Evolutionary conservation across 92 coral and sea anemone species (phyloP).

Genomic region (Epizoanthus rinbou): DNA sequence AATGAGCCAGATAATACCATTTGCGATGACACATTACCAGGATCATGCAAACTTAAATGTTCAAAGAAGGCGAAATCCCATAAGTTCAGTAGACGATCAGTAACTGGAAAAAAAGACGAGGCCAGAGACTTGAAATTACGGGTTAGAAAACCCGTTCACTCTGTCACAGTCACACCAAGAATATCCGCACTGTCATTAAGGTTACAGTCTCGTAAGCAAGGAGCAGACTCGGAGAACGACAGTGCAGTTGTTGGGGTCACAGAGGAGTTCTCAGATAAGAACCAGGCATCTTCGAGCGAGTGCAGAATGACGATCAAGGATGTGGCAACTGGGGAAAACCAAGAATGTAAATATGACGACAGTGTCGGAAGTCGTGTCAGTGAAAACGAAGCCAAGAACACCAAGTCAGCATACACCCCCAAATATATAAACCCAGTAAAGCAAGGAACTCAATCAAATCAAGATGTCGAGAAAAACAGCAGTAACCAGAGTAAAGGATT

Average conservation of each 20-base stretch:
- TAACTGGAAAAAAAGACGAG: background rate
- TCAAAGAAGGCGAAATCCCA: conserved; percentile 14
- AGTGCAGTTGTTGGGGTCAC: background rate
- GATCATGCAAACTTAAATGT: background rate
- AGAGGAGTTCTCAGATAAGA: background rate
- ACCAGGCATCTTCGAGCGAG: background rate
- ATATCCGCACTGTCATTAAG: background rate
- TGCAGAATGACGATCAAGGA: background rate
- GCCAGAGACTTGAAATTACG: background rate
- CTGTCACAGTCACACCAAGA: conserved; percentile 37
- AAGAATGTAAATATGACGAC: background rate
- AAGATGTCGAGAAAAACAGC: background rate
- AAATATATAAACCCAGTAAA: conserved; percentile 1
- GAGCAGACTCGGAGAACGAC: background rate
- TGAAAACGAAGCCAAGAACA: background rate
- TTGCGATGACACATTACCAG: background rate
- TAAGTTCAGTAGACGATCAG: background rate
- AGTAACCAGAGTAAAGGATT: background rate
- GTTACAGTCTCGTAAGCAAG: background rate
- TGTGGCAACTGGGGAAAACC: background rate
- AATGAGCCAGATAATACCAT: background rate
- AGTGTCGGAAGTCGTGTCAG: background rate
- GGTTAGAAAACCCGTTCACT: conserved; percentile 36
- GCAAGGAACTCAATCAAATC: background rate
- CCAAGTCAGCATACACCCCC: background rate